Evolutionary conservation across 2,113 vertebrate species (phyloP), one percentile per base, ranked within the genome.

Genomic region (Chloropsis cyanopogon): DNA sequence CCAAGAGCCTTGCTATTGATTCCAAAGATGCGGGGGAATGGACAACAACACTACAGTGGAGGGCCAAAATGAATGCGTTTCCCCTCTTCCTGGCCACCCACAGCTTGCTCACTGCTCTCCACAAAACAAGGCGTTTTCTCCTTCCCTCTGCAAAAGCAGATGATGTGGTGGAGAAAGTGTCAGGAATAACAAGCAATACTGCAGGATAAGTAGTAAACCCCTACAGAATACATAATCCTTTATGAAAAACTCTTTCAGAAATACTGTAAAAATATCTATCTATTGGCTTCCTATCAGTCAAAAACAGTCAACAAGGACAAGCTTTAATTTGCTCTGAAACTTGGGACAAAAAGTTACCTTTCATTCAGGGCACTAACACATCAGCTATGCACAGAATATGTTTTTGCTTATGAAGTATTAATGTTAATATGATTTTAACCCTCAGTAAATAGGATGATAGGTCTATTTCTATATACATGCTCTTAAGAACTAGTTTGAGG

Each of bases 311-410:
- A 18, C 29, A 50, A 22, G 13, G 75, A 85, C 33, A 78, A 89
- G 54, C 11, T 93, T 68, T 86, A 86, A 81, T 97, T 92, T 93
- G n/a, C 46, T 92, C n/a, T 49, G 79, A 77, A 64, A 82, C 29
- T 35, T 70, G 14, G 12, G 71, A n/a, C 52, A 63, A 56, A 84
- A 69, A 53, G 14, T 5, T 52, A 35, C 41, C 56, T 86, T 84
- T 95, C 44, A 56, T 83, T 92, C 73, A 64, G 16, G 31, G n/a
- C 50, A 84, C 25, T 71, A 78, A 79, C 18, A 12, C 44, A 65
- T 72, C 6, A 52, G 56, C 42, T 60, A 56, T 81, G 56, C 63
- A 80, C 31, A 73, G 66, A 93, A 70, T 61, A 60, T n/a, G 4
- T 31, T 94, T 89, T 88, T 92, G 26, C 56, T 82, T 88, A 57